phyloP scores from a whole-genome alignment of 2,797 vertebrate species.

The Brachymystax lenok region DNA sequence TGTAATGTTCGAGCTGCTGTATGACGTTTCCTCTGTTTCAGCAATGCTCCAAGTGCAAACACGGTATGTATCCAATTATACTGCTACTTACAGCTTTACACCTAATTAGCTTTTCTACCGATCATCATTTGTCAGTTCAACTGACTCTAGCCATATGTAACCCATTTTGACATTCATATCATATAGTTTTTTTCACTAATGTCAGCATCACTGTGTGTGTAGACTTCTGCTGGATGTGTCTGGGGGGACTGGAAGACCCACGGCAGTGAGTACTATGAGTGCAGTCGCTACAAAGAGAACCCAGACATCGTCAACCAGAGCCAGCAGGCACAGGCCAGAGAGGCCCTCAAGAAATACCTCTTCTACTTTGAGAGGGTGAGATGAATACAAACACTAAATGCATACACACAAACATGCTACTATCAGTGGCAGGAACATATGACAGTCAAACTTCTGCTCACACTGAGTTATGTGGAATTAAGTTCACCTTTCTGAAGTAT shows the following conservation, averaged over 20 bases:
- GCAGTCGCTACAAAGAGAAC: slow-evolving; percentile 99
- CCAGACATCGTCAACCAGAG: slow-evolving; percentile 99
- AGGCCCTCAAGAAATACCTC: slow-evolving; percentile 99
- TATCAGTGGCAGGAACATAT: background rate
- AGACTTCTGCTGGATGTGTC: slow-evolving; percentile 99
- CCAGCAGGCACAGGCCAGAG: slow-evolving; percentile 98
- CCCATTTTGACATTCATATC: background rate
- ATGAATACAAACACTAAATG: slow-evolving; percentile 13
- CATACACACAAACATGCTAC: background rate
- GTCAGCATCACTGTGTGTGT: background rate
- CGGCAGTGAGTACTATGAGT: slow-evolving; percentile 98
- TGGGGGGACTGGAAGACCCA: slow-evolving; percentile 99
- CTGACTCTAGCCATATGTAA: background rate
- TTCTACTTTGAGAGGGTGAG: slow-evolving; percentile 99
- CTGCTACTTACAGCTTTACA: background rate
- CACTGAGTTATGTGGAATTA: no score
- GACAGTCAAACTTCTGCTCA: no score
- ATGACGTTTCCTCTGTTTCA: slow-evolving; percentile 66
- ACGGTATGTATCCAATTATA: slow-evolving; percentile 81
- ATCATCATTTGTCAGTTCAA: background rate
- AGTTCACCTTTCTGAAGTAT: no score
- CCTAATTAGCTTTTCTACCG: background rate
- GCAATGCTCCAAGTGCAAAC: slow-evolving; percentile 99
- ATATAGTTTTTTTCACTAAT: background rate
- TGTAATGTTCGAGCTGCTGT: no score